Percentiles rank a stretch among this genome's conserved stretches.
Evolutionary conservation across 92 coral and sea anemone genomes (phyloP).

Genomic region (Porites lobata): DNA sequence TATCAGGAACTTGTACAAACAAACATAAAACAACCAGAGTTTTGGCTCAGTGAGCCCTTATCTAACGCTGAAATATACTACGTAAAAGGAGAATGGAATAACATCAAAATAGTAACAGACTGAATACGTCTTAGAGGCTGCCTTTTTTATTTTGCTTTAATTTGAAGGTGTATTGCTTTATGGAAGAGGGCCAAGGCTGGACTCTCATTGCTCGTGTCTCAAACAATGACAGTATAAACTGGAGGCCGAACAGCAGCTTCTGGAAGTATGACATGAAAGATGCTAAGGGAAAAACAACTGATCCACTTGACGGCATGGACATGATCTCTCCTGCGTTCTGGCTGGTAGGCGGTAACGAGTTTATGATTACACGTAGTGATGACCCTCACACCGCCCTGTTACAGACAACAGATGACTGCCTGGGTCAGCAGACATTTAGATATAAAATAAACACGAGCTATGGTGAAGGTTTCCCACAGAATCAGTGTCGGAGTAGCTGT

Average conservation of each 20-base stretch:
- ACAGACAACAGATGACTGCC: too few relatives aligned
- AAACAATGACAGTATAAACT: rapidly evolving
- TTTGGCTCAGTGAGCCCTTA: too few relatives aligned
- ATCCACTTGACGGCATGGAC: background rate
- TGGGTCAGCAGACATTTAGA: too few relatives aligned
- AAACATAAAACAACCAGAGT: too few relatives aligned
- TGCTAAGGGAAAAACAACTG: background rate
- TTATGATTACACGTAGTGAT: background rate
- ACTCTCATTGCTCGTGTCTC: background rate
- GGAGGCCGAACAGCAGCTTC: background rate
- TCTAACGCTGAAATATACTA: too few relatives aligned
- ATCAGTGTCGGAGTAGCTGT: background rate
- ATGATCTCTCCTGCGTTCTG: background rate
- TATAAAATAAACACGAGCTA: too few relatives aligned
- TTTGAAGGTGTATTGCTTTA: too few relatives aligned
- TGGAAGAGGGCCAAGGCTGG: background rate
- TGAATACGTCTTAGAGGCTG: too few relatives aligned
- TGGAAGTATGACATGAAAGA: background rate
- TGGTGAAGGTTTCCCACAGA: rapidly evolving
- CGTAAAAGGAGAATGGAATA: too few relatives aligned
- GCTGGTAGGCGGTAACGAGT: background rate
- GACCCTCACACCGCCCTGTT: background rate
- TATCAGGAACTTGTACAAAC: too few relatives aligned
- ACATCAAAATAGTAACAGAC: too few relatives aligned
- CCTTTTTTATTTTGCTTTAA: too few relatives aligned